Evolutionary conservation across 2,797 vertebrate genomes (phyloP).

Genomic region (Antennarius maculatus): DNA sequence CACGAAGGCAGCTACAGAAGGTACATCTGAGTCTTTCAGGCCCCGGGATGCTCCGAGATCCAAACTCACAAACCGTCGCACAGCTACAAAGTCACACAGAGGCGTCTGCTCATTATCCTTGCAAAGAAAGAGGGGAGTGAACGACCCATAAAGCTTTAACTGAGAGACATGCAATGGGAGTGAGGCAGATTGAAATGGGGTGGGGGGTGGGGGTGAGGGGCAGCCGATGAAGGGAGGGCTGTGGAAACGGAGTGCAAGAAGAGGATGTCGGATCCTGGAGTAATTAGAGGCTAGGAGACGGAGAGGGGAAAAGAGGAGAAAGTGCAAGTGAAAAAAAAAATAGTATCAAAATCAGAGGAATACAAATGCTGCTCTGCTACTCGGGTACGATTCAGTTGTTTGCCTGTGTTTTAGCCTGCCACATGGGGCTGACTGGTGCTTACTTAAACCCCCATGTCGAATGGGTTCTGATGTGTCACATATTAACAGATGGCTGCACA

Average conservation of each 20-base stretch:
- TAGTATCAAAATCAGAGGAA: constrained; percentile 25
- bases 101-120: constrained; percentile 75
- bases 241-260: constrained; percentile 62
- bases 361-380: constrained; percentile 32
- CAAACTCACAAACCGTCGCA: constrained; percentile 68
- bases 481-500: constrained; percentile 57
- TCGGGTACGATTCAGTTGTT: constrained; percentile 38
- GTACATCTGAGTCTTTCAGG: constrained; percentile 72
- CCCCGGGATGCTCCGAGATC: constrained; percentile 57
- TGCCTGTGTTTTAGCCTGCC: constrained; percentile 38
- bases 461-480: constrained; percentile 61
- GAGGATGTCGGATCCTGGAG: constrained; percentile 64
- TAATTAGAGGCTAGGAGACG: constrained; percentile 66
- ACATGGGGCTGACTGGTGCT: constrained; percentile 64
- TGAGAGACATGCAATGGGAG: constrained; percentile 60
- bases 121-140: constrained; percentile 64
- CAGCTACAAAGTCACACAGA: constrained; percentile 74
- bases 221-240: constrained; percentile 44
- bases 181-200: constrained; percentile 60
- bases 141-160: constrained; percentile 75
- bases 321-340: constrained; percentile 38
- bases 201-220: constrained; percentile 41
- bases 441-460: constrained; percentile 53
- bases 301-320: constrained; percentile 48
- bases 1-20: constrained; percentile 60